Evolutionary conservation across 35 echinoderm and acorn worm genomes (phyloP).

Genomic region (Heliocidaris erythrogramma): DNA sequence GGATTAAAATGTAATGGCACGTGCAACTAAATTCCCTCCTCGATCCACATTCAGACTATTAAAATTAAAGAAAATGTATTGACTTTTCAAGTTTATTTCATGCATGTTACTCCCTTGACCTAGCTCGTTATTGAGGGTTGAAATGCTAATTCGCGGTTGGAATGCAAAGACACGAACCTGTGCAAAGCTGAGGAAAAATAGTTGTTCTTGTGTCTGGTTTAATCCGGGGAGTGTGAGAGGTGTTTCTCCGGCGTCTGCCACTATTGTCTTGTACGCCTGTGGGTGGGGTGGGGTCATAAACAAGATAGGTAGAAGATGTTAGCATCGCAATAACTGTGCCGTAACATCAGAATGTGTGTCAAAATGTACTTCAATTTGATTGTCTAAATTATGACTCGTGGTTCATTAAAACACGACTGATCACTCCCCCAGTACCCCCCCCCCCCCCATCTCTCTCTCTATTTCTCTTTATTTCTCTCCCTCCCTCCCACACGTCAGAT

Average conservation of each 20-base stretch:
- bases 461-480: too few species aligned
- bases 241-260: background rate
- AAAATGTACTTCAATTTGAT: background rate
- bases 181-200: constrained; percentile 41
- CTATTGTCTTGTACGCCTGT: background rate
- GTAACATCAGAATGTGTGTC: background rate
- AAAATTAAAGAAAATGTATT: too few species aligned
- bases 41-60: too few species aligned
- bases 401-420: background rate
- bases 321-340: background rate
- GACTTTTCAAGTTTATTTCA: background rate
- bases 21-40: too few species aligned
- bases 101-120: constrained; percentile 1
- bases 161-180: constrained; percentile 8
- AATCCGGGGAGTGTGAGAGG: background rate
- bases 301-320: background rate
- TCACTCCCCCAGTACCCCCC: background rate
- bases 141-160: background rate
- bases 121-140: background rate
- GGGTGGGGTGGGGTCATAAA: background rate
- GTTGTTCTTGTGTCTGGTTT: constrained; percentile 26
- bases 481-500: too few species aligned
- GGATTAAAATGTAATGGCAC: too few species aligned
- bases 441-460: too few species aligned
- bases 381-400: background rate